phyloP scores from a whole-genome alignment of 2,888 invertebrate species.

The Tanytarsus gracilentus region DNA sequence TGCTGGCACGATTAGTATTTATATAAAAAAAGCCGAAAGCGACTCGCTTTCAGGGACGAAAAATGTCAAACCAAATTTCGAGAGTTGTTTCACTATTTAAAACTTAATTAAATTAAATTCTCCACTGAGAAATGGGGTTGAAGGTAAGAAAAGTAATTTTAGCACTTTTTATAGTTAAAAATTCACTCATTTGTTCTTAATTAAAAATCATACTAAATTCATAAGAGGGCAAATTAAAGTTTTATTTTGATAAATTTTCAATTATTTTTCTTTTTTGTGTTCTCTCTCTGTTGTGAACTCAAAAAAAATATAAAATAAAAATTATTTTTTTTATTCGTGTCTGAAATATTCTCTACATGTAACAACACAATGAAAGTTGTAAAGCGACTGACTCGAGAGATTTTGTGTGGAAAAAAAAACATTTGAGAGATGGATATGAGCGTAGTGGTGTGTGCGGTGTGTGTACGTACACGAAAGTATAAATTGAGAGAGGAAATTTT shows the following conservation, averaged over 20 bases:
- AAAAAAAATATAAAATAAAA: constrained; percentile 15
- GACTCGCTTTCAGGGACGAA: constrained; percentile 25
- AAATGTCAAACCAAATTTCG: constrained; percentile 20
- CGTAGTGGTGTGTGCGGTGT: background rate
- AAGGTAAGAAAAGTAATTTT: background rate
- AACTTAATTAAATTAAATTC: constrained; percentile 5
- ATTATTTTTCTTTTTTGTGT: too few species aligned
- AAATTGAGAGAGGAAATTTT: constrained; percentile 19
- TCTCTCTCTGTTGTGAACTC: constrained; percentile 21
- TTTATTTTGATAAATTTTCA: too few species aligned
- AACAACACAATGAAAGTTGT: constrained; percentile 23
- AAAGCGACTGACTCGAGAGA: constrained; percentile 18
- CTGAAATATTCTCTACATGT: constrained; percentile 9
- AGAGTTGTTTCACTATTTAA: background rate
- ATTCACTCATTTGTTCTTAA: background rate
- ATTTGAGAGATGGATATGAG: background rate
- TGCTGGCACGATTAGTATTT: background rate
- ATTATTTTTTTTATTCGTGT: constrained; percentile 17
- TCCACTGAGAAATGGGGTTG: too few species aligned
- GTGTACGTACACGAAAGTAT: constrained; percentile 19
- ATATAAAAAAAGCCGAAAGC: background rate
- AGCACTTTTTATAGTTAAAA: background rate
- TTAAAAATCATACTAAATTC: too few species aligned
- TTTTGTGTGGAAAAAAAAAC: constrained; percentile 23
- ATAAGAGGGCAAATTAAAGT: too few species aligned